Conservation (phyloP, 2,113 vertebrate species). For the Pseudorhombus dupliciocellatus region DNA sequence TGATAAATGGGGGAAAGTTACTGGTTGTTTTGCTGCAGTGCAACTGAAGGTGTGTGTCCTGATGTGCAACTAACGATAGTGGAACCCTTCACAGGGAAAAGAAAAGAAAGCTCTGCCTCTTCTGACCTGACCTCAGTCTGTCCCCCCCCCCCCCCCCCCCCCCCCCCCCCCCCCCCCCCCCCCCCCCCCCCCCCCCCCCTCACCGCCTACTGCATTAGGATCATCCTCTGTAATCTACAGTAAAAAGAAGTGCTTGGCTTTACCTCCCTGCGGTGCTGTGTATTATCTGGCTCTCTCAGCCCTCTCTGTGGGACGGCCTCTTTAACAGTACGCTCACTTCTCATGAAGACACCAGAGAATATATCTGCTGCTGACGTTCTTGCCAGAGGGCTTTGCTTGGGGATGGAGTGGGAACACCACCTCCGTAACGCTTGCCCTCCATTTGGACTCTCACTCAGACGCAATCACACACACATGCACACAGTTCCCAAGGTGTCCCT, state of each 20-base stretch:
- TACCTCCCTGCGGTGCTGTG: neutral
- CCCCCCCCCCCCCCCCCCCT: neutral
- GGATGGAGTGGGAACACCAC: constrained; percentile 42
- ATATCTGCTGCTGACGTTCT: constrained; percentile 58
- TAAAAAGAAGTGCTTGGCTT: constrained; percentile 38
- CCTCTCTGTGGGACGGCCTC: constrained; percentile 27
- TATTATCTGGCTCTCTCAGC: constrained; percentile 52
- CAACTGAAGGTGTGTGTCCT: neutral
- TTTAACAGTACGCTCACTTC: constrained; percentile 66
- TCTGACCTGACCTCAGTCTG: constrained; percentile 3
- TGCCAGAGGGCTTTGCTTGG: constrained; percentile 23
- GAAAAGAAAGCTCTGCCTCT: constrained; percentile 21
- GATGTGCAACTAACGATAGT: neutral
- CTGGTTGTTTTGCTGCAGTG: neutral
- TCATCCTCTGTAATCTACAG: constrained; percentile 50
- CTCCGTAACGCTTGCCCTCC: constrained; percentile 29
- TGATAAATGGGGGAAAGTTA: neutral
- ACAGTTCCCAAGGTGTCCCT: constrained; percentile 53
- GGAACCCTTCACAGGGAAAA: constrained; percentile 27
- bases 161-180: no score
- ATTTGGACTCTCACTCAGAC: constrained; percentile 12
- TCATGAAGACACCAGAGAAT: constrained; percentile 55
- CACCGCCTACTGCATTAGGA: constrained; percentile 24
- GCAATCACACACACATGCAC: constrained; percentile 17
- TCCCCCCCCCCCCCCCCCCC: neutral